Evolutionary conservation across 2,888 invertebrate species (phyloP).

Genomic region (Drosophila sordidula): DNA sequence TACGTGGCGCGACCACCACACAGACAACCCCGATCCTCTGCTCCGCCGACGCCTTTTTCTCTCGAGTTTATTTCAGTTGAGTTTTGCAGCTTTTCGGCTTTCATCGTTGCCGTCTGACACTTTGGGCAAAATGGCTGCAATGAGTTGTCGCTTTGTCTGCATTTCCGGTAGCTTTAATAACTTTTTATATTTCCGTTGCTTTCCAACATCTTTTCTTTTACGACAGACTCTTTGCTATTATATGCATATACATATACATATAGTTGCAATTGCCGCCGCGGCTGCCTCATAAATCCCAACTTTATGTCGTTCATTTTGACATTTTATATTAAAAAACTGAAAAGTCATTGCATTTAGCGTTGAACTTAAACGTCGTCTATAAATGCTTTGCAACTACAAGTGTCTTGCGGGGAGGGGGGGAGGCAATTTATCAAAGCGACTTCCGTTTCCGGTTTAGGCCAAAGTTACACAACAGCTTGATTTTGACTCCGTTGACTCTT

Average conservation of each 20-base stretch:
- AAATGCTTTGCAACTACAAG: neutral
- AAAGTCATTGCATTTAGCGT: constrained; percentile 17
- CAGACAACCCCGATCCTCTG: neutral
- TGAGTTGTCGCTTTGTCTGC: constrained; percentile 76
- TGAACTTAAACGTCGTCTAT: constrained; percentile 35
- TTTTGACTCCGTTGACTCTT: constrained; percentile 53
- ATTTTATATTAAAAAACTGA: constrained; percentile 13
- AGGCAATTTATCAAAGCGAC: constrained; percentile 71
- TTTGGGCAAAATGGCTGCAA: constrained; percentile 68
- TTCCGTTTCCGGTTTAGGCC: constrained; percentile 73
- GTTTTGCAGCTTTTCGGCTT: constrained; percentile 21
- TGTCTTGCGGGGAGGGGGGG: constrained; percentile 6
- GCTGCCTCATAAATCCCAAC: too few relatives aligned
- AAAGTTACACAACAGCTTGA: constrained; percentile 57
- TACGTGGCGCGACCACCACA: constrained; percentile 17
- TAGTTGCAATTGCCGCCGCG: too few relatives aligned
- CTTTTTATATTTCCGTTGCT: constrained; percentile 55
- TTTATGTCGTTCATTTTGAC: neutral
- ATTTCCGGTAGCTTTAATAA: constrained; percentile 75
- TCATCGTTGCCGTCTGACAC: constrained; percentile 53
- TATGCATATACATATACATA: neutral
- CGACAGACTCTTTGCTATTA: constrained; percentile 20
- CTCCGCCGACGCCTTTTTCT: constrained; percentile 14
- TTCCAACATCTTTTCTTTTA: constrained; percentile 5
- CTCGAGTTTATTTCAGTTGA: constrained; percentile 56